Evolutionary conservation across 2,888 invertebrate species (phyloP).

Genomic region (Sarcophaga variegata): DNA sequence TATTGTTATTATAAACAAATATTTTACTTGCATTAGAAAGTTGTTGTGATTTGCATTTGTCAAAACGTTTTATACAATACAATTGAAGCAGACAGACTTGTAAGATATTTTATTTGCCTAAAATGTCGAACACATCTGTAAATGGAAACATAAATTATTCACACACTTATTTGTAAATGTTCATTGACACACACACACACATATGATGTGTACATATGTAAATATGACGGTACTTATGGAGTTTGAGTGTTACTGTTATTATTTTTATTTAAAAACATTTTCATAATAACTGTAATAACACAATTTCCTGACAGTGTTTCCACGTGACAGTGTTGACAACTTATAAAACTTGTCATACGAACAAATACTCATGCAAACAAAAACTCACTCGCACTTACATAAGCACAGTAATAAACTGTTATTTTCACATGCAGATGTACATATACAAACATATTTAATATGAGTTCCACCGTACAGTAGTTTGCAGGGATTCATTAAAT

Average conservation of each 20-base stretch:
- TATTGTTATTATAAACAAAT: too few relatives aligned
- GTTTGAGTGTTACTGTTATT: conserved; percentile 13
- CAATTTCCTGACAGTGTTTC: conserved; percentile 58
- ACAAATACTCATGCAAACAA: conserved; percentile 21
- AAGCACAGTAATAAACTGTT: neutral
- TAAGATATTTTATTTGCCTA: too few relatives aligned
- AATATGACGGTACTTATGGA: neutral
- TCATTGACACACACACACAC: neutral
- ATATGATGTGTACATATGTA: neutral
- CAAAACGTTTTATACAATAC: too few relatives aligned
- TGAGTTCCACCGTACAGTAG: neutral
- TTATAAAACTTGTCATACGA: conserved; percentile 44
- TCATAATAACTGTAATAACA: conserved; percentile 53
- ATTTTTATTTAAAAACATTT: conserved; percentile 38
- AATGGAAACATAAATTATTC: neutral
- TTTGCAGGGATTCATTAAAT: too few relatives aligned
- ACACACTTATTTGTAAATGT: neutral
- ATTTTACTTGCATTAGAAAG: too few relatives aligned
- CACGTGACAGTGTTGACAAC: conserved; percentile 56
- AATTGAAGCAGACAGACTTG: too few relatives aligned
- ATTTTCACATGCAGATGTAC: neutral
- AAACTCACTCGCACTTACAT: neutral
- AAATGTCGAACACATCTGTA: too few relatives aligned
- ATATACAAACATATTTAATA: neutral
- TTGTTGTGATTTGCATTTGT: too few relatives aligned